Conservation (phyloP, 2,113 vertebrate genomes). For the Osmerus mordax region DNA sequence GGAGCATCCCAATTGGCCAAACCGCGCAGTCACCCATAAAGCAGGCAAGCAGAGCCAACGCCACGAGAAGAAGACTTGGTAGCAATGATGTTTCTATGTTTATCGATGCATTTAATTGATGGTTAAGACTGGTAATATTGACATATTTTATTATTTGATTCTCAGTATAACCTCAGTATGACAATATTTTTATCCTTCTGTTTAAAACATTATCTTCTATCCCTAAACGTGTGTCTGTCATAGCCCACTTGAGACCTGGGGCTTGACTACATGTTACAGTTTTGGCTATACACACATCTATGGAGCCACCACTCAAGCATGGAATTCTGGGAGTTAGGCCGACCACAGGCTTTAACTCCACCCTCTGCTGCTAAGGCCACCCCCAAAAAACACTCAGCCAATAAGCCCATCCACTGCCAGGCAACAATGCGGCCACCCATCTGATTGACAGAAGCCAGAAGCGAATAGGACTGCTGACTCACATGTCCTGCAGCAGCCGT, state of each 20-base stretch:
- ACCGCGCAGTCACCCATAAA: conserved; percentile 51
- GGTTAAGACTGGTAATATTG: too few species aligned
- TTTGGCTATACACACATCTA: conserved; percentile 16
- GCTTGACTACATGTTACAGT: not conserved
- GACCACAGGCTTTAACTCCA: conserved; percentile 49
- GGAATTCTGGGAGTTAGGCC: conserved; percentile 36
- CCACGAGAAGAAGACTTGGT: conserved; percentile 36
- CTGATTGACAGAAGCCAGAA: conserved; percentile 55
- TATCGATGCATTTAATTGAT: conserved; percentile 27
- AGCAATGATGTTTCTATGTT: conserved; percentile 4
- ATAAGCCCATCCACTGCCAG: conserved; percentile 68
- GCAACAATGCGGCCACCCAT: conserved; percentile 67
- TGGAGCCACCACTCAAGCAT: conserved; percentile 28
- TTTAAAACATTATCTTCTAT: too few species aligned
- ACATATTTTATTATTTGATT: too few species aligned
- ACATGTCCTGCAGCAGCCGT: conserved; percentile 98
- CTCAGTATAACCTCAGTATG: too few species aligned
- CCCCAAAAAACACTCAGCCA: conserved; percentile 61
- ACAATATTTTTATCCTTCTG: too few species aligned
- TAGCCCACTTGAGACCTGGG: not conserved
- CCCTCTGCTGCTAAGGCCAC: conserved; percentile 72
- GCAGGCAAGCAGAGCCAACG: conserved; percentile 58
- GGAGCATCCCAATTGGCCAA: conserved; percentile 42
- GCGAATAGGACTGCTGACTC: conserved; percentile 74
- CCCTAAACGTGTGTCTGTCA: too few species aligned